Evolutionary conservation across 2,113 vertebrate genomes (phyloP).

Genomic region (Steatornis caripensis): DNA sequence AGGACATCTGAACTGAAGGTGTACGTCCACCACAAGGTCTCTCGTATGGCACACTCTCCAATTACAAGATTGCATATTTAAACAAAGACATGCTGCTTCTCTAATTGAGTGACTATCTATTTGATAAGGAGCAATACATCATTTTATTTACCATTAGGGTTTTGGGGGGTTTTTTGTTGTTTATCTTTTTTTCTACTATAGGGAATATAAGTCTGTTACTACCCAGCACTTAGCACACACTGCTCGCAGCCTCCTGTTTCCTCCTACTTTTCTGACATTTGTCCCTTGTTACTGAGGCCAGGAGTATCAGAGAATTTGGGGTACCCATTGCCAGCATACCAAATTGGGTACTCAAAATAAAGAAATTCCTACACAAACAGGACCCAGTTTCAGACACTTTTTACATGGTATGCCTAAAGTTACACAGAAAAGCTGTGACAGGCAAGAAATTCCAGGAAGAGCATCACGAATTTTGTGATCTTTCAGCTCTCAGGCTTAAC

Average conservation of each 20-base stretch:
- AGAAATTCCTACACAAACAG: background rate
- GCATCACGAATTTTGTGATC: background rate
- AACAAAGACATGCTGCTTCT: background rate
- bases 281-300: background rate
- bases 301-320: background rate
- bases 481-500: background rate
- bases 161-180: too few relatives aligned
- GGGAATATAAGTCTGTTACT: background rate
- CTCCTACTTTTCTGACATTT: background rate
- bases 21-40: background rate
- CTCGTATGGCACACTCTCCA: background rate
- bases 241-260: background rate
- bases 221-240: background rate
- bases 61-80: background rate
- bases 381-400: background rate
- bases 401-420: background rate
- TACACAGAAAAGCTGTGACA: background rate
- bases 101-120: background rate
- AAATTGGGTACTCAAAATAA: background rate
- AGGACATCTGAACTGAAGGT: background rate
- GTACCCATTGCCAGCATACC: background rate
- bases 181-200: background rate
- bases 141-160: background rate
- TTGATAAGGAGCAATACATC: background rate
- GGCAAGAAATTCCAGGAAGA: background rate